phyloP scores from a whole-genome alignment of 2,797 vertebrate genomes.

The Cossypha polioptera region DNA sequence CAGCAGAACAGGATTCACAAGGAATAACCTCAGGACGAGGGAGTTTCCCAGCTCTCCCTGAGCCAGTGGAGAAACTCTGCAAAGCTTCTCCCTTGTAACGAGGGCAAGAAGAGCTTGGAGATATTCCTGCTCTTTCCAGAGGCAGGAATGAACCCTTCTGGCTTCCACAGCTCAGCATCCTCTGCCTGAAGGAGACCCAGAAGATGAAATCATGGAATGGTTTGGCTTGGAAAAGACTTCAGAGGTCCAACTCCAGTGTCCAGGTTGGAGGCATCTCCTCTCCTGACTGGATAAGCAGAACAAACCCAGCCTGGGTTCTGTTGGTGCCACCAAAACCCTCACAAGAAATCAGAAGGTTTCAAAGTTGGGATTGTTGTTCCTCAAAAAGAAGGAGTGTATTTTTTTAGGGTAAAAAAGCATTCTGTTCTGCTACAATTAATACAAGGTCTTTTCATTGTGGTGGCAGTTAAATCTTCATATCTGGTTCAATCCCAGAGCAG shows the following conservation, averaged over 20 bases:
- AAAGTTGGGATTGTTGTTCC: neutral
- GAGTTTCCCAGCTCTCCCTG: neutral
- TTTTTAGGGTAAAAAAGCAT: neutral
- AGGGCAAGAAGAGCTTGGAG: neutral
- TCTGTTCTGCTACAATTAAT: neutral
- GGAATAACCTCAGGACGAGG: slow-evolving; percentile 3
- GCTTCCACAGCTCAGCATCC: neutral
- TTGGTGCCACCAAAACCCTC: neutral
- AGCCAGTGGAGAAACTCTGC: neutral
- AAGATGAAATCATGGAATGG: neutral
- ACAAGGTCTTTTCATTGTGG: neutral
- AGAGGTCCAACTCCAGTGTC: too few species aligned
- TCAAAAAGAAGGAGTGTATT: neutral
- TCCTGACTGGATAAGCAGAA: neutral
- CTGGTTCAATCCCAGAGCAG: neutral
- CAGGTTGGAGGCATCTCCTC: neutral
- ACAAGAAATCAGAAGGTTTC: accelerated
- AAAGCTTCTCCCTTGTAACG: neutral
- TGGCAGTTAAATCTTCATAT: neutral
- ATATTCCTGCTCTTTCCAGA: neutral
- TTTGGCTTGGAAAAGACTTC: neutral
- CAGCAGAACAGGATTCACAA: slow-evolving; percentile 21
- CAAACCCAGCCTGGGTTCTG: neutral
- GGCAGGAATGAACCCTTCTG: neutral
- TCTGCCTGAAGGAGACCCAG: accelerated